phyloP scores from a whole-genome alignment of 2,113 vertebrate genomes.

The Gadus chalcogrammus region DNA sequence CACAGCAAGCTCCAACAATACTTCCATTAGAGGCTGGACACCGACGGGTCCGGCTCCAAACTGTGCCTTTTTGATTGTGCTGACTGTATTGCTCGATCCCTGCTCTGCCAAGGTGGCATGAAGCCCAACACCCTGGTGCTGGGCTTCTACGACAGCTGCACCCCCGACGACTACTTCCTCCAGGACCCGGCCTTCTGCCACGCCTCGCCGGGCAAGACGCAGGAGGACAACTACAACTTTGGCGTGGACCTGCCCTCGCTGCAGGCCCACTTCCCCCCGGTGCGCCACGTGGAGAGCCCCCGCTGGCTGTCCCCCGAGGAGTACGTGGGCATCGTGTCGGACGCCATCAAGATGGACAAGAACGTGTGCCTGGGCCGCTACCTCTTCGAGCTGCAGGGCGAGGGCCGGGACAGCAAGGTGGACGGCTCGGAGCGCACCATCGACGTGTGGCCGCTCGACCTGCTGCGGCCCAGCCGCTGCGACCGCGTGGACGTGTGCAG shows the following conservation, averaged over 20 bases:
- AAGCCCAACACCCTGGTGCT: constrained; percentile 88
- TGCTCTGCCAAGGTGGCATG: constrained; percentile 81
- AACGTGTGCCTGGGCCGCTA: constrained; percentile 84
- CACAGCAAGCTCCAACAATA: too few species aligned
- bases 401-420: constrained; percentile 51
- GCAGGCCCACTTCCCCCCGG: constrained; percentile 83
- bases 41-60: too few species aligned
- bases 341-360: constrained; percentile 90
- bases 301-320: constrained; percentile 78
- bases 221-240: constrained; percentile 73
- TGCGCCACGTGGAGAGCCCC: constrained; percentile 75
- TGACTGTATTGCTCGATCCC: background rate
- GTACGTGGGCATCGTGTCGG: constrained; percentile 84
- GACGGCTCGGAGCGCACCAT: constrained; percentile 67
- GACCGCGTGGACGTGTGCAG: constrained; percentile 84
- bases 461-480: constrained; percentile 73
- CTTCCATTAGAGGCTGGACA: too few species aligned
- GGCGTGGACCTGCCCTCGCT: constrained; percentile 80
- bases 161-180: constrained; percentile 86
- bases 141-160: constrained; percentile 84
- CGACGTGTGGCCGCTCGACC: constrained; percentile 89
- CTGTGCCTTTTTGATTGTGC: background rate
- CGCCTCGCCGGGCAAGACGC: constrained; percentile 26
- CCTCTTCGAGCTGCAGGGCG: constrained; percentile 74
- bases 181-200: constrained; percentile 79